Evolutionary conservation across 2,797 vertebrate genomes (phyloP).

Genomic region (Cirrhinus mrigala): DNA sequence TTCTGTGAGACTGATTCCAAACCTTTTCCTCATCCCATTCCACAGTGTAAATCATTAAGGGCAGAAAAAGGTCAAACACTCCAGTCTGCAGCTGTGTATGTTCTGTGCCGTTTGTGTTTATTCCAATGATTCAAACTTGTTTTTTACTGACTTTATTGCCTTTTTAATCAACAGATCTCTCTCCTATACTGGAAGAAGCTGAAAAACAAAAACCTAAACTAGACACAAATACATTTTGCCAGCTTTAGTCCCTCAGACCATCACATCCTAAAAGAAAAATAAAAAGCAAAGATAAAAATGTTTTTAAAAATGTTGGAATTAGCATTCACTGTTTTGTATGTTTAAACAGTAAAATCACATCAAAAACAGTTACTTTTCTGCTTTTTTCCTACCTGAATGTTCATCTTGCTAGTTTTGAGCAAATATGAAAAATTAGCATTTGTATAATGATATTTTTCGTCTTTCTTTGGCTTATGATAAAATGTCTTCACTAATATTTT

Average conservation of each 20-base stretch:
- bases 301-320: not conserved
- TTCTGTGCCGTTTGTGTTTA: not conserved
- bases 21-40: not conserved
- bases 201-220: slow-evolving; percentile 1
- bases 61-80: not conserved
- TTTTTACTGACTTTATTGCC: not conserved
- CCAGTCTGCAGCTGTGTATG: not conserved
- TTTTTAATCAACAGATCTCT: not conserved
- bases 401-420: no score
- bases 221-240: not conserved
- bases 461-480: not conserved
- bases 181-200: not conserved
- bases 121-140: not conserved
- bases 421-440: not conserved
- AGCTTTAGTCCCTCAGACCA: not conserved
- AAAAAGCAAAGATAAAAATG: not conserved
- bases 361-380: not conserved
- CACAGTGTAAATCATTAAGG: not conserved
- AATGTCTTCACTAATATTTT: not conserved
- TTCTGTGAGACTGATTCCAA: not conserved
- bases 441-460: not conserved
- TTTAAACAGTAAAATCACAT: not conserved
- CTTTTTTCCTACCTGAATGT: not conserved
- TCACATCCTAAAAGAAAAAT: not conserved
- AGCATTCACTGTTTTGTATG: not conserved